These are phyloP conservation scores for Brachypterus glaber DNA, from an alignment of 2,888 invertebrate species.

Conservation along the genomic window DNA sequence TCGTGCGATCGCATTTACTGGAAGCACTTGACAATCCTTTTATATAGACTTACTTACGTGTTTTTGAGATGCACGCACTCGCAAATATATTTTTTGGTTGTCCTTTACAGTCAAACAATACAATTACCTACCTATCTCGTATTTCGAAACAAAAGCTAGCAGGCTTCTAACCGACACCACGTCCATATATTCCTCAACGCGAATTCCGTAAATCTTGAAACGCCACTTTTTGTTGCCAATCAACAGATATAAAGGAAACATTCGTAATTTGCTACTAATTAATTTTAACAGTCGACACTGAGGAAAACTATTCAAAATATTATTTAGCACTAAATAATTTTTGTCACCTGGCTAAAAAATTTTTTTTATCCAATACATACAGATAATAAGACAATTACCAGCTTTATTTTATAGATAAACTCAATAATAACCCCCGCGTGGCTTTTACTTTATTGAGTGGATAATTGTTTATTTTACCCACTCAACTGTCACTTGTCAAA, in stretches of 20 bases:
- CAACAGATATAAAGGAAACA: slow-evolving; percentile 2
- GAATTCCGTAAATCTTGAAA: slow-evolving; percentile 1
- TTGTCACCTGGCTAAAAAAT: too few relatives aligned
- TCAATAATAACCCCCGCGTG: too few relatives aligned
- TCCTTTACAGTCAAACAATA: slow-evolving; percentile 2
- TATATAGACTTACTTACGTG: slow-evolving; percentile 14
- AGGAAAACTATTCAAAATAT: too few relatives aligned
- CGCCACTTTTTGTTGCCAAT: background rate
- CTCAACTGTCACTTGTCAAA: too few relatives aligned
- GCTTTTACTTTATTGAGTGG: too few relatives aligned
- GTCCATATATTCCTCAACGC: background rate
- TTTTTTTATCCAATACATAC: too few relatives aligned
- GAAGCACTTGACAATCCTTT: slow-evolving; percentile 26
- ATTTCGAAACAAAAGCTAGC: too few relatives aligned
- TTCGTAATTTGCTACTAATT: slow-evolving; percentile 1
- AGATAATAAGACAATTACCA: too few relatives aligned
- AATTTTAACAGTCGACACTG: background rate
- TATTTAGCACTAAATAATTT: too few relatives aligned
- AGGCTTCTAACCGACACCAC: slow-evolving; percentile 4
- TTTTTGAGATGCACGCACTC: slow-evolving; percentile 17
- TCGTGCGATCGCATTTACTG: slow-evolving; percentile 27
- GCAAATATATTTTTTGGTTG: slow-evolving; percentile 14
- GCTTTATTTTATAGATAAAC: too few relatives aligned
- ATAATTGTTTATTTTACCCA: too few relatives aligned
- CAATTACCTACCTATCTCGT: background rate